phyloP scores from a whole-genome alignment of 2,888 invertebrate species.

The Diplazon laetatorius region DNA sequence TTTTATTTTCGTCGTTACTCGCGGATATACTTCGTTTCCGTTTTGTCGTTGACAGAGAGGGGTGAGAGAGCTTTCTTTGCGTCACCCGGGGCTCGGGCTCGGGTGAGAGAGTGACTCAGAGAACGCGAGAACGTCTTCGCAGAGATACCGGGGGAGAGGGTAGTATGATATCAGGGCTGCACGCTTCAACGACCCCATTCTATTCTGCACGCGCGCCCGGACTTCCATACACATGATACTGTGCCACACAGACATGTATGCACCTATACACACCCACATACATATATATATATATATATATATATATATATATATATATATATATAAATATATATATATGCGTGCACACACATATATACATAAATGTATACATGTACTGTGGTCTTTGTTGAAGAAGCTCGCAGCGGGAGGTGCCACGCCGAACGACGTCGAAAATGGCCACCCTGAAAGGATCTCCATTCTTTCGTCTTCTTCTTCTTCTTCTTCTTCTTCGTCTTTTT shows the following conservation, averaged over 20 bases:
- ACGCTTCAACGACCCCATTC: slow-evolving; percentile 76
- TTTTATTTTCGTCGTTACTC: slow-evolving; percentile 15
- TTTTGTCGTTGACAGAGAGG: slow-evolving; percentile 41
- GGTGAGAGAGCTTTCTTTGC: slow-evolving; percentile 40
- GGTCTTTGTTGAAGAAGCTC: slow-evolving; percentile 54
- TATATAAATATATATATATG: not conserved
- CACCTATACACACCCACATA: not conserved
- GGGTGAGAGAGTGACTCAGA: slow-evolving; percentile 45
- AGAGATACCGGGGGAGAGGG: slow-evolving; percentile 73
- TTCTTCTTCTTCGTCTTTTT: slow-evolving; percentile 9
- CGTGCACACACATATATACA: too few relatives aligned
- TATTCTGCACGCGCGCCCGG: slow-evolving; percentile 60
- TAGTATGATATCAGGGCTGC: slow-evolving; percentile 75
- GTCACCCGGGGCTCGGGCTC: slow-evolving; percentile 9
- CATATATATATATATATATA: slow-evolving; percentile 2
- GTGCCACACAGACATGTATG: not conserved
- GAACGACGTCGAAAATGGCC: slow-evolving; percentile 64
- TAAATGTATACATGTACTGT: slow-evolving; percentile 2
- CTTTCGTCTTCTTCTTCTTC: slow-evolving; percentile 15
- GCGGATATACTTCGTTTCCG: slow-evolving; percentile 9
- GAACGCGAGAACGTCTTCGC: slow-evolving; percentile 65
- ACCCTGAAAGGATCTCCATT: slow-evolving; percentile 67
- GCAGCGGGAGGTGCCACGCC: slow-evolving; percentile 60
- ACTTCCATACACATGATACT: slow-evolving; percentile 25
- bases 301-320: not conserved